phyloP scores from a whole-genome alignment of 2,113 vertebrate species.

The Poicephalus meyeri region DNA sequence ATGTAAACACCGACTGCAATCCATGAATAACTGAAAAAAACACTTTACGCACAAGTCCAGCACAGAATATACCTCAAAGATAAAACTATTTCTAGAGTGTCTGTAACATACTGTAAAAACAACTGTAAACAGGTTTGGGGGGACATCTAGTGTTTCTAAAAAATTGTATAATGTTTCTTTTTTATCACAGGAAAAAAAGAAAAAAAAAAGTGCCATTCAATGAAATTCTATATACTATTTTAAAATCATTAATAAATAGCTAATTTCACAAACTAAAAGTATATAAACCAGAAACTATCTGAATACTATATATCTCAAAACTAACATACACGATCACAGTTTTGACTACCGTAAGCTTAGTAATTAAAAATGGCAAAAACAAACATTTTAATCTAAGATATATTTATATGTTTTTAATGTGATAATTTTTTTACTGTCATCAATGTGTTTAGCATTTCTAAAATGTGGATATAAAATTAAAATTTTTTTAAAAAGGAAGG shows the following conservation, averaged over 20 bases:
- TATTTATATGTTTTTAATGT: neutral
- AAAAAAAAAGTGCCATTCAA: neutral
- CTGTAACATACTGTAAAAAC: neutral
- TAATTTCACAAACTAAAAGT: neutral
- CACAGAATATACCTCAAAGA: neutral
- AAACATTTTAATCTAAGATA: neutral
- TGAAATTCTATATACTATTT: neutral
- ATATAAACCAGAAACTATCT: neutral
- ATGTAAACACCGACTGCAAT: neutral
- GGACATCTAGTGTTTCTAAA: slow-evolving; percentile 73
- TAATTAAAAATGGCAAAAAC: neutral
- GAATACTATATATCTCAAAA: neutral
- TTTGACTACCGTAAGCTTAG: neutral
- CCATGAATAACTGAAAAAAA: neutral
- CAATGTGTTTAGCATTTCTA: neutral
- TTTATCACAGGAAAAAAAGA: neutral
- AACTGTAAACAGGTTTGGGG: slow-evolving; percentile 54
- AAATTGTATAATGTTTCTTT: neutral
- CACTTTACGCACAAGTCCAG: neutral
- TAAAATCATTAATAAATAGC: neutral
- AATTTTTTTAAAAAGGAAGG: neutral
- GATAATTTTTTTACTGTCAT: neutral
- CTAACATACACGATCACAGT: neutral
- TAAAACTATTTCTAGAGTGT: neutral
- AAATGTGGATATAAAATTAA: neutral